Evolutionary conservation across 1,140 invertebrate genomes (phyloP), one percentile per base, ranked within the genome.

Genomic region (Zaprionus nigranus): DNA sequence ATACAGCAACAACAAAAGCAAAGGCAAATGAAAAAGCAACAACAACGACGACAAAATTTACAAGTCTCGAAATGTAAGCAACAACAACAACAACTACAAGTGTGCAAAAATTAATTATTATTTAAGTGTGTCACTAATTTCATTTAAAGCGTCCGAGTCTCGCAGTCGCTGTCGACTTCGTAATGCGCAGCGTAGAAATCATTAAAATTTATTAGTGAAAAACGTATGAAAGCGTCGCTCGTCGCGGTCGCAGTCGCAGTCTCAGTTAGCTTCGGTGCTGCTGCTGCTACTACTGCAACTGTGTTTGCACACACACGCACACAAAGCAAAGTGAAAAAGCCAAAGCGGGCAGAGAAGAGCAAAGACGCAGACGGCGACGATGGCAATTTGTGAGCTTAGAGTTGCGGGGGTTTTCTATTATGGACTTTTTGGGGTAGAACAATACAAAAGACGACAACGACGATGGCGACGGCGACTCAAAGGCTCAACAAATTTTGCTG

Each of bases 31-130:
- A 51, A 70, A 58, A 56, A 61, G 46, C 43, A 79, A 62, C 61
- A 62, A 70, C 51, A 40, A 60, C 24, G 43, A 46, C 24, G 34
- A 56, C 60, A 63, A 49, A 63, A 80, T 77, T 79, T 65, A 75
- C 77, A 70, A 75, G 72, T 68, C 57, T 66, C 40, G 40, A 54
- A 77, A 73, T 66, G 70, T 77, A 73, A 77, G 75, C 64, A 75
- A 51, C 62, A 65, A 58, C 53, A 78, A 68, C 62, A 49, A 63
- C 81, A 80, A 81, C 79, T 83, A 86, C 82, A 87, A 88, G 84
- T 88, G 84, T 88, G 84, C 84, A 76, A 87, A 90, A 88, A 88
- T 88, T 90, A 88, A 84, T 88, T 88, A 88, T 90, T 87, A 88
- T 76, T 80, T 88, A 88, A 88, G 84, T 90, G 84, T 90, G 84